Evolutionary conservation across 1,140 invertebrate genomes (phyloP).

Genomic region (Spodoptera litura): DNA sequence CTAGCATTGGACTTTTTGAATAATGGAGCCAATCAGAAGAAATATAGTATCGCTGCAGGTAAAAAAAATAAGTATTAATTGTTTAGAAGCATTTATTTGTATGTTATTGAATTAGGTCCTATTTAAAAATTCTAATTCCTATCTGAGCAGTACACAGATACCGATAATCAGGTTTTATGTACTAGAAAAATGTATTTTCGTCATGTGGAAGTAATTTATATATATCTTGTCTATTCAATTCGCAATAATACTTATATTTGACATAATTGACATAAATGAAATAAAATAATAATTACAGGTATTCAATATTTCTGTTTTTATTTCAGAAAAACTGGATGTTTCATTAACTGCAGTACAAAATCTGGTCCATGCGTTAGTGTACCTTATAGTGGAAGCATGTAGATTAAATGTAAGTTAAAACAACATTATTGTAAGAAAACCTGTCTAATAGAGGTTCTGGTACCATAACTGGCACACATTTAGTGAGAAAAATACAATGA

Average conservation of each 20-base stretch:
- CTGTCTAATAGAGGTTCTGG: no score
- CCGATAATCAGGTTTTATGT: no score
- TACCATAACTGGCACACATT: no score
- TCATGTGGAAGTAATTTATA: neutral
- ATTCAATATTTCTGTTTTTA: slow-evolving; percentile 30
- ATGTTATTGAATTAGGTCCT: no score
- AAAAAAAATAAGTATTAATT: slow-evolving; percentile 46
- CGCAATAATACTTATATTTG: neutral
- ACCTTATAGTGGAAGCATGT: slow-evolving; percentile 77
- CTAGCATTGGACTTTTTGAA: slow-evolving; percentile 87
- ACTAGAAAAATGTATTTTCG: no score
- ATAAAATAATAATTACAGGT: neutral
- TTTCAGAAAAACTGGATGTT: slow-evolving; percentile 77
- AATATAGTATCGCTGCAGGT: slow-evolving; percentile 87
- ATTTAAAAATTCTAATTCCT: no score
- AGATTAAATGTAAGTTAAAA: slow-evolving; percentile 78
- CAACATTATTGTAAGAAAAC: neutral
- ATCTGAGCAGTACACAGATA: no score
- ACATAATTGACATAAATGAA: no score
- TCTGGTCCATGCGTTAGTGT: slow-evolving; percentile 76
- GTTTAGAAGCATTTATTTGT: no score
- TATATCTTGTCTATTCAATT: neutral
- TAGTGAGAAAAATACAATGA: no score
- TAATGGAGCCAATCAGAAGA: slow-evolving; percentile 88
- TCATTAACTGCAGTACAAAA: slow-evolving; percentile 69